Percentiles rank a stretch among this genome's conserved stretches.
Evolutionary conservation across 1,140 invertebrate genomes (phyloP).

Genomic region (Aphidius ervi): DNA sequence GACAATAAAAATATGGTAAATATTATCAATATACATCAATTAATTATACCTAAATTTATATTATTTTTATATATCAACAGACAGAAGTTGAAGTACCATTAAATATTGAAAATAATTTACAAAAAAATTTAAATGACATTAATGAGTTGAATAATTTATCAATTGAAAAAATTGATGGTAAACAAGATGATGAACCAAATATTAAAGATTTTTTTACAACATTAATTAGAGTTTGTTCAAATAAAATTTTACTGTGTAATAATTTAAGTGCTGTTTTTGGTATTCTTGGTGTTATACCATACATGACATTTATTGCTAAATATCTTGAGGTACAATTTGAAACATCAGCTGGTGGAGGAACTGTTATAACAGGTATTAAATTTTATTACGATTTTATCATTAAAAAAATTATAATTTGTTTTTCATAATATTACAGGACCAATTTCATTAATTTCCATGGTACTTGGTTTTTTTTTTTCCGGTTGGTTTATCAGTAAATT

Average conservation of each 20-base stretch:
- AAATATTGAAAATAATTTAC: constrained; percentile 21
- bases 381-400: background rate
- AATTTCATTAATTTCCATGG: constrained; percentile 56
- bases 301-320: constrained; percentile 67
- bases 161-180: constrained; percentile 19
- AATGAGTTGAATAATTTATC: constrained; percentile 20
- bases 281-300: constrained; percentile 63
- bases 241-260: constrained; percentile 59
- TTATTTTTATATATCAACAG: constrained; percentile 20
- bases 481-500: constrained; percentile 62
- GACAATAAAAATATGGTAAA: too few relatives aligned
- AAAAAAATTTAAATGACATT: background rate
- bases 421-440: constrained; percentile 42
- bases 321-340: constrained; percentile 70
- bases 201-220: constrained; percentile 56
- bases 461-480: constrained; percentile 60
- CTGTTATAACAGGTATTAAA: constrained; percentile 57
- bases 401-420: too few relatives aligned
- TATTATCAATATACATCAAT: too few relatives aligned
- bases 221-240: constrained; percentile 58
- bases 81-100: constrained; percentile 34
- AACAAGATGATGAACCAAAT: constrained; percentile 33
- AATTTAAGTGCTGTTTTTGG: constrained; percentile 59
- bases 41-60: background rate
- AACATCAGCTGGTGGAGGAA: constrained; percentile 60